Evolutionary conservation across 2,888 invertebrate species (phyloP), one percentile per base, ranked within the genome.

Genomic region (Chaetoderma sp.): DNA sequence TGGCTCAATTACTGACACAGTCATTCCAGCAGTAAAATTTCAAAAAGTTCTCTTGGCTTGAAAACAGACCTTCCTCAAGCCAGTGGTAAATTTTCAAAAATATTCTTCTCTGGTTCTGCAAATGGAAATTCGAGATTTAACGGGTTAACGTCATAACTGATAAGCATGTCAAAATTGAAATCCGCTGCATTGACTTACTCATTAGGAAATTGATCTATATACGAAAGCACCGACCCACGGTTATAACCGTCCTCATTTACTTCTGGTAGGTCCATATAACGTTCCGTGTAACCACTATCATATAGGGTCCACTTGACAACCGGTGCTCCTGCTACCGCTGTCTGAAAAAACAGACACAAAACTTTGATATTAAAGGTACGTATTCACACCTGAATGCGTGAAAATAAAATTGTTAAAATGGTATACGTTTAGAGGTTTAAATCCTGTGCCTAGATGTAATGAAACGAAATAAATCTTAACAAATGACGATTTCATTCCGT

Each of bases 271-370:
- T 93, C 94, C 95, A 99, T 95, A 88, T 98, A 99, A 42, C 98
- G 90, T 88, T 99, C 99, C 59, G 97, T 98, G 88, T 99, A 99
- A 16, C 97, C 98, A 0, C 98, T 98, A 88, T 99, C 99, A 88
- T 99, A 99, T 61, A 96, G 90, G 71, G 92, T 91, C 98, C 99
- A 99, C 83, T 94, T 94, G 10, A 97, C 96, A 3, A 99, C 98
- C 0, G 98, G 98, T 13, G 98, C 98, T 59, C 98, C 98, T 55
- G 98, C 97, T 72, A 98, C 93, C 68, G 96, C 94, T 78, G 91
- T 83, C 90, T 91, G 73, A 1, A 69, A 67, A 47, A 36, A 27
- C 25, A 25, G 27, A 28, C 30, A 52, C 4, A 18, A 23, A 52
- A 54, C n/a, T n/a, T n/a, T n/a, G n/a, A n/a, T n/a, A n/a, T n/a